These are phyloP conservation scores for Phyllostomus hastatus DNA, from an alignment of 2,113 vertebrate genomes.

Conservation along the genomic window DNA sequence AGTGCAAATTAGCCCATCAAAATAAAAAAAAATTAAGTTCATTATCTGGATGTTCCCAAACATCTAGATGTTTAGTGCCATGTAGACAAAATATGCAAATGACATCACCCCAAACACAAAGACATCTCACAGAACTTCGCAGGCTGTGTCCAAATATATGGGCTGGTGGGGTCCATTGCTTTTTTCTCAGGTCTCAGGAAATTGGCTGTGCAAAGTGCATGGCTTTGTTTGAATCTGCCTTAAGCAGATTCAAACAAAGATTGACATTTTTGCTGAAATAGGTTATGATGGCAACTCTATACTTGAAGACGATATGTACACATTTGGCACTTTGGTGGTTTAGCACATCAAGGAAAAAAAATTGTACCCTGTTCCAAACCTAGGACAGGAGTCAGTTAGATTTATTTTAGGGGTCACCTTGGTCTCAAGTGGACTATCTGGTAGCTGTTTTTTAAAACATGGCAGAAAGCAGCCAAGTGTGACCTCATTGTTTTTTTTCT, in stretches of 20 bases:
- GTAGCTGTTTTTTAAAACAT: neutral
- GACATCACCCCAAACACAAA: neutral
- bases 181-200: neutral
- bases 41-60: constrained; percentile 36
- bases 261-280: neutral
- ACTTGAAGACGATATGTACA: neutral
- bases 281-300: neutral
- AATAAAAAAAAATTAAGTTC: neutral
- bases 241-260: too few relatives aligned
- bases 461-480: constrained; percentile 35
- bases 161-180: neutral
- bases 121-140: neutral
- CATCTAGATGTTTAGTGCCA: neutral
- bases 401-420: neutral
- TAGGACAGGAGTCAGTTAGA: neutral
- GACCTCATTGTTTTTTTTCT: constrained; percentile 28
- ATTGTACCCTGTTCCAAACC: neutral
- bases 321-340: neutral
- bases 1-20: neutral
- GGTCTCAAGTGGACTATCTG: neutral
- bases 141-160: neutral
- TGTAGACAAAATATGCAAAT: constrained; percentile 49
- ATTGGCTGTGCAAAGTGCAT: neutral
- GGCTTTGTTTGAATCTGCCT: neutral
- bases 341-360: neutral